Evolutionary conservation across 2,888 invertebrate species (phyloP), one percentile per base, ranked within the genome.

Genomic region (Ephialtes manifestator): DNA sequence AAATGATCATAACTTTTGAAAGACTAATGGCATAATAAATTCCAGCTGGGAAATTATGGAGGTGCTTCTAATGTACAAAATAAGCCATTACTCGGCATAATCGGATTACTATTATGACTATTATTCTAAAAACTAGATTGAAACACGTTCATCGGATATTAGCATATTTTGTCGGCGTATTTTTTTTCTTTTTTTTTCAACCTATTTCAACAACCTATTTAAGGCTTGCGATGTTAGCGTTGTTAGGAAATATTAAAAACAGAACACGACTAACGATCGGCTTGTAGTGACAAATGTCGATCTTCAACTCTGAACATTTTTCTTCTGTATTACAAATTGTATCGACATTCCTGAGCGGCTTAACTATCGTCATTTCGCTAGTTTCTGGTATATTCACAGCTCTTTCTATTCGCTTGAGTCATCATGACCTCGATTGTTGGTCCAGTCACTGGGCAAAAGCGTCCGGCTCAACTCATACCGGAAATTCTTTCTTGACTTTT

Each of bases 401-500:
- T 80, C 28, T 46, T 11, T 46, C 24, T 48, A 20, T 72, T 74
- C 28, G 48, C n/a, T 48, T 76, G 76, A 80, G 67, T 84, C 84
- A 80, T 60, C 51, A 13, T 72, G 71, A 46, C 80, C 80, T 67
- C 80, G 58, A 76, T 20, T 28, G 4, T 48, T 7, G 43, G 20
- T 65, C 28, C 48, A 39, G 46, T 20, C 35, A 20, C n/a, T 48
- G 43, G 13, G 24, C 13, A 11, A 67, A 55, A 55, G 18, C 46
- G 46, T 82, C 71, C 20, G 63, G 65, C 53, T 65, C 63, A n/a
- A 48, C 8, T 71, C 55, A 28, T 48, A 74, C 76, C 86, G 84
- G 84, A 84, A 86, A 86, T 86, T 83, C 86, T 71, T 81, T 35
- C n/a, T 65, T 71, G 71, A 82, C 70, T 68, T 39, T 10, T 39